phyloP scores from a whole-genome alignment of 2,797 vertebrate species.

The Paratrypauchen microcephalus region DNA sequence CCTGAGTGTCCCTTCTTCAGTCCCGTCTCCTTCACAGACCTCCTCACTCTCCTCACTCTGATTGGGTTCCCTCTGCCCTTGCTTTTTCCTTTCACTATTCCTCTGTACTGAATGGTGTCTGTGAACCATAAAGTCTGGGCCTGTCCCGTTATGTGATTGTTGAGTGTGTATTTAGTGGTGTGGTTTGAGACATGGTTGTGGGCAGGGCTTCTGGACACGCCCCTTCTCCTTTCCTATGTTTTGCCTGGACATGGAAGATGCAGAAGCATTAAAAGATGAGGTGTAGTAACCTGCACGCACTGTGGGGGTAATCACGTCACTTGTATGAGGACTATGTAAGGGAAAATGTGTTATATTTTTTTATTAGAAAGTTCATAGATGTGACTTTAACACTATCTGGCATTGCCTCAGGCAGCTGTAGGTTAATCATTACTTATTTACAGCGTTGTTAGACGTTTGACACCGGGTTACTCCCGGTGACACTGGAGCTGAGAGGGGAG shows the following conservation, averaged over 20 bases:
- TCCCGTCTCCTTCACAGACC: conserved; percentile 50
- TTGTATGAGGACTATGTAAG: conserved; percentile 29
- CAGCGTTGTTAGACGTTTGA: conserved; percentile 42
- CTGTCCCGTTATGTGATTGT: conserved; percentile 62
- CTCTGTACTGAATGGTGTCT: conserved; percentile 68
- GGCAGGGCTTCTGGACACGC: conserved; percentile 60
- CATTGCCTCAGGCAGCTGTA: not conserved
- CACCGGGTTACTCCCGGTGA: conserved; percentile 36
- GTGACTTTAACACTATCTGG: conserved; percentile 10
- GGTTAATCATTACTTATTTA: conserved; percentile 56
- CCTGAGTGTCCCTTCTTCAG: conserved; percentile 30
- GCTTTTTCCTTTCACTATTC: conserved; percentile 41
- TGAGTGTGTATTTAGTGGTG: conserved; percentile 64
- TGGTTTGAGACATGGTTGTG: conserved; percentile 53
- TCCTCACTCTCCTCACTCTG: conserved; percentile 59
- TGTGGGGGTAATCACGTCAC: conserved; percentile 27
- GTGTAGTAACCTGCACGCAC: conserved; percentile 62
- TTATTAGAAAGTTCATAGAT: not conserved
- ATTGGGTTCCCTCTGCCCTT: conserved; percentile 50
- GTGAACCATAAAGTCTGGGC: conserved; percentile 70
- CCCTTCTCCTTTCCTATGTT: conserved; percentile 51
- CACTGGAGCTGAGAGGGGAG: conserved; percentile 5
- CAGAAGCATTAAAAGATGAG: conserved; percentile 44
- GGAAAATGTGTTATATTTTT: not conserved
- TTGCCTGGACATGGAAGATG: conserved; percentile 25